Evolutionary conservation across 2,888 invertebrate genomes (phyloP).

Genomic region (Hemicrepidius hirtus): DNA sequence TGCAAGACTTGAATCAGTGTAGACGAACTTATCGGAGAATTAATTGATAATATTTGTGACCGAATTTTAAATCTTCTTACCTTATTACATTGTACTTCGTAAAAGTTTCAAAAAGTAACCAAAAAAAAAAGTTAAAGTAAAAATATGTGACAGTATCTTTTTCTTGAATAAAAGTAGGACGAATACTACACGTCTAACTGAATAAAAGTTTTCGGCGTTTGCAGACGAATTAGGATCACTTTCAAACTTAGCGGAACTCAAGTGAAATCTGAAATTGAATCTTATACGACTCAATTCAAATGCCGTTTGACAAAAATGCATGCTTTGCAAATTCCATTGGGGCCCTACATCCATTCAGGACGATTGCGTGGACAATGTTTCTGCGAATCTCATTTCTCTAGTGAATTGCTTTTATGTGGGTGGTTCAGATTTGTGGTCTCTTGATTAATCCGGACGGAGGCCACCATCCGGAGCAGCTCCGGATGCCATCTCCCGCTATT

Average conservation of each 20-base stretch:
- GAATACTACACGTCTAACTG: background rate
- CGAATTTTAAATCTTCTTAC: background rate
- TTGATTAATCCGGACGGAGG: conserved; percentile 69
- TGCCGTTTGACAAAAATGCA: conserved; percentile 52
- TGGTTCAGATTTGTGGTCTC: conserved; percentile 69
- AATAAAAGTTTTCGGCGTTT: conserved; percentile 24
- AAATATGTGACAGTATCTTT: background rate
- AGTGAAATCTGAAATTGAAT: conserved; percentile 45
- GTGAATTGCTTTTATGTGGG: conserved; percentile 67
- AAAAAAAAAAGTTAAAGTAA: background rate
- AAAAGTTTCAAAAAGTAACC: background rate
- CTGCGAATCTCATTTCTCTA: conserved; percentile 63
- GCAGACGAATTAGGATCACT: conserved; percentile 41
- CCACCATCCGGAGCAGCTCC: conserved; percentile 62
- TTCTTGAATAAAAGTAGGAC: conserved; percentile 4
- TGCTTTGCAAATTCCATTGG: conserved; percentile 63
- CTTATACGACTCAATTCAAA: conserved; percentile 42
- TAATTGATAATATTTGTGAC: background rate
- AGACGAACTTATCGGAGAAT: conserved; percentile 20
- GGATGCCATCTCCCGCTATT: conserved; percentile 62
- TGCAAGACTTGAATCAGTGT: conserved; percentile 24
- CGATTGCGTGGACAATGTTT: conserved; percentile 64
- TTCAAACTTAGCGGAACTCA: conserved; percentile 38
- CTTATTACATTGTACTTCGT: no score
- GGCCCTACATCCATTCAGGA: conserved; percentile 58